Conservation (phyloP, 2,888 invertebrate species). For the Thyatira batis region DNA sequence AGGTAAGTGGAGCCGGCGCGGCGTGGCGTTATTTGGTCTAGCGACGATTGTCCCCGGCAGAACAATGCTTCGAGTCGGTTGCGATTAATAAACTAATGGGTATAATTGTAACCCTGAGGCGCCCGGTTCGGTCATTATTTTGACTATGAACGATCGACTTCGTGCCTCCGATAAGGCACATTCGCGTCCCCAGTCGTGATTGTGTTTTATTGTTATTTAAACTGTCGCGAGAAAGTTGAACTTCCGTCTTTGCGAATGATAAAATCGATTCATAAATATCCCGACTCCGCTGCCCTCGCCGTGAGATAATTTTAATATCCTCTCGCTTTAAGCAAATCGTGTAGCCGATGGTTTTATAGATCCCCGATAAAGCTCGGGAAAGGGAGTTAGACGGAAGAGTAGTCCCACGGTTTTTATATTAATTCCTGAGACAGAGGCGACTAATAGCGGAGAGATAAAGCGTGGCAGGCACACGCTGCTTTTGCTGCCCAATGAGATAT, state of each 20-base stretch:
- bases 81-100: slow-evolving; percentile 77
- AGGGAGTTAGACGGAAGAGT: slow-evolving; percentile 2
- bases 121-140: slow-evolving; percentile 63
- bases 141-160: slow-evolving; percentile 73
- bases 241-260: slow-evolving; percentile 53
- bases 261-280: slow-evolving; percentile 26
- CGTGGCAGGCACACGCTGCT: slow-evolving; percentile 40
- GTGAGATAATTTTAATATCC: background rate
- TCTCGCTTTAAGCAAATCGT: background rate
- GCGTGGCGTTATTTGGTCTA: slow-evolving; percentile 81
- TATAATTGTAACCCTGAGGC: slow-evolving; percentile 62
- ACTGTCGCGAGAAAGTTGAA: slow-evolving; percentile 55
- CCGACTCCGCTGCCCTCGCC: background rate
- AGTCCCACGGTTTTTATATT: slow-evolving; percentile 18
- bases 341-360: background rate
- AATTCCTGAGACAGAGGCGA: slow-evolving; percentile 17
- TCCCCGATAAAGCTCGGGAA: background rate
- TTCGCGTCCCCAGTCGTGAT: slow-evolving; percentile 40
- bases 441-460: slow-evolving; percentile 43
- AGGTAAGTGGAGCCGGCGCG: slow-evolving; percentile 63
- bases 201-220: slow-evolving; percentile 64
- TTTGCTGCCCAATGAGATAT: slow-evolving; percentile 60
- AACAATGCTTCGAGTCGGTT: slow-evolving; percentile 67
- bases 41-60: slow-evolving; percentile 68
- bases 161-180: slow-evolving; percentile 76